Percentiles rank a stretch among this genome's conserved stretches.
phyloP scores from a whole-genome alignment of 23 tunicate species.

The Halocynthia roretzi region DNA sequence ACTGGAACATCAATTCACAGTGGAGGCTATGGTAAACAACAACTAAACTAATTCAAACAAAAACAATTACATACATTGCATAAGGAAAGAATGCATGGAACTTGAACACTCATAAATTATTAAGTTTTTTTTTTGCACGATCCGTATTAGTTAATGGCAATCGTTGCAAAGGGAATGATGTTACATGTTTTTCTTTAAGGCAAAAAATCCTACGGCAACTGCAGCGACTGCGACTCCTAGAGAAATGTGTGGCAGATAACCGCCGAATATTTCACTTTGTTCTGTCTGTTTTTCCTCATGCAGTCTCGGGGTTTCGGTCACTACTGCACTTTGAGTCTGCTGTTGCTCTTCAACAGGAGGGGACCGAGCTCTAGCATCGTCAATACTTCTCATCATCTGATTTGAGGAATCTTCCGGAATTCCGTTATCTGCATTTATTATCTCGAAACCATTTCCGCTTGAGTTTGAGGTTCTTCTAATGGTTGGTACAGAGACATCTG shows the following conservation, averaged over 20 bases:
- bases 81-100: conserved; percentile 2
- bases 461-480: not conserved
- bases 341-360: not conserved
- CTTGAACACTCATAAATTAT: not conserved
- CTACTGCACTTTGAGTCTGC: not conserved
- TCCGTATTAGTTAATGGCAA: not conserved
- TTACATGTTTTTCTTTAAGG: conserved; percentile 39
- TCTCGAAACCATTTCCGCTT: conserved; percentile 6
- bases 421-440: not conserved
- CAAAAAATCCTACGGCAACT: conserved; percentile 65
- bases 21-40: not conserved
- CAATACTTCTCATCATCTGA: conserved; percentile 11
- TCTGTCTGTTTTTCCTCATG: not conserved
- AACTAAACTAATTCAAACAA: not conserved
- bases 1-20: conserved; percentile 15
- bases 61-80: conserved; percentile 3
- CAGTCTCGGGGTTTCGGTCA: not conserved
- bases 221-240: conserved; percentile 94
- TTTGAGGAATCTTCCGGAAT: not conserved
- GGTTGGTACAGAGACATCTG: conserved; percentile 21
- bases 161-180: not conserved
- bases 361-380: not conserved
- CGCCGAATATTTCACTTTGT: conserved; percentile 11
- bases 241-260: conserved; percentile 85
- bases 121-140: not conserved